Evolutionary conservation across 2,888 invertebrate genomes (phyloP), one percentile per base, ranked within the genome.

Genomic region (Cosmopolites sordidus): DNA sequence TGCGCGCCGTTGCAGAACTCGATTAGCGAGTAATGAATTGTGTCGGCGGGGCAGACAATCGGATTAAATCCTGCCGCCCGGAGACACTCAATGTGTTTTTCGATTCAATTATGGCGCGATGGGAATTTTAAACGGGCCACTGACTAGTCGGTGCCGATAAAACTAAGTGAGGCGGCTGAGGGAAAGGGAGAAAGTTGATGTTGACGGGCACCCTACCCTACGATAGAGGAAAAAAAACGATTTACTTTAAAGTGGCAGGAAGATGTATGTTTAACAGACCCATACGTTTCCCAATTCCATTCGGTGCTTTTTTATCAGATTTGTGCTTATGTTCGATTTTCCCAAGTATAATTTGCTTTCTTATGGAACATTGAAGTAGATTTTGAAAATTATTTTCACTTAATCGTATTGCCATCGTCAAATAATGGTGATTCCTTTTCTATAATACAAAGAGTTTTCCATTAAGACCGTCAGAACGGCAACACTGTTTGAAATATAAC

Each of bases 1-100:
- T 15, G 43, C 48, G 52, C 52, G 43, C 43, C 43, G 48, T 53
- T 53, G 52, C 47, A 47, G 48, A 53, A 53, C 48, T 53, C 52
- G 52, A 53, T 53, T 53, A 52, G 52, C 44, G 39, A 48, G 29
- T 53, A 53, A 53, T 53, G 44, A 53, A 53, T 47, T 48, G 48
- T 43, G 47, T 53, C 43, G 52, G 27, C 38, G 39, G 48, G 38
- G 52, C 52, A 17, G 48, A 53, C 48, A 48, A 53, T 53, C 38
- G 48, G 52, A 48, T 48, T 48, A 53, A 53, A 52, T 39, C 43
- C 43, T 42, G 33, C 47, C 43, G 27, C 43, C 30, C 33, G 33
- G 43, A 53, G 43, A 49, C 38, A 43, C 49, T 37, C 43, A 43
- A 49, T 43, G 43, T 49, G 49, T 49, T 43, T 43, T 49, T 43